Conservation (phyloP, 2,797 vertebrate genomes). For the Alca torda region DNA sequence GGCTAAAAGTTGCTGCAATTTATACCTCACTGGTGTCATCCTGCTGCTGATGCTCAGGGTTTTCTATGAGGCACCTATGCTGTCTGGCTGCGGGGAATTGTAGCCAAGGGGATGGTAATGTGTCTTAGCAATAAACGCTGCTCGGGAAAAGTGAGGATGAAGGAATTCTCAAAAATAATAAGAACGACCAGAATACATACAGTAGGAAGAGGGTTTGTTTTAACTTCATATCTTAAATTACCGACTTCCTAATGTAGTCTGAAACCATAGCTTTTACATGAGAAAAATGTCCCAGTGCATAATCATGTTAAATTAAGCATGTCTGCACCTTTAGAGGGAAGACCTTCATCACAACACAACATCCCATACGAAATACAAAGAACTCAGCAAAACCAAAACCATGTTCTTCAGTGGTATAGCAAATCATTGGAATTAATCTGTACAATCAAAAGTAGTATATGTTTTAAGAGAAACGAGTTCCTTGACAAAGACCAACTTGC, state of each 20-base stretch:
- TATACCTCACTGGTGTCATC: not conserved
- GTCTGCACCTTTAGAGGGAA: not conserved
- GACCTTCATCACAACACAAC: not conserved
- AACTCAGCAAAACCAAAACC: not conserved
- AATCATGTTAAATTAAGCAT: not conserved
- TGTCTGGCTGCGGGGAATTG: accelerated
- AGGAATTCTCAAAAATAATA: not conserved
- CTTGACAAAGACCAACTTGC: not conserved
- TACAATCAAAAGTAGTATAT: not conserved
- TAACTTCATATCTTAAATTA: not conserved
- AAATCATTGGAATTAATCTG: not conserved
- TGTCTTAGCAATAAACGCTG: not conserved
- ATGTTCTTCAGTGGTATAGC: not conserved
- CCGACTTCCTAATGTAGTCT: accelerated
- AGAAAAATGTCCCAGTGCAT: not conserved
- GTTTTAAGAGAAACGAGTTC: not conserved
- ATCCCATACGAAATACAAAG: not conserved
- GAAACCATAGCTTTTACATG: not conserved
- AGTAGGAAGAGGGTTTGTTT: not conserved
- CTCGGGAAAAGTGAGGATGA: not conserved
- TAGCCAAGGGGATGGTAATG: accelerated
- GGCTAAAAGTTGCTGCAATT: not conserved
- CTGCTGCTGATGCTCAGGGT: not conserved
- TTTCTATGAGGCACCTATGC: not conserved
- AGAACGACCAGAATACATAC: not conserved